Base-by-base conservation (phyloP, 2,888 invertebrate species). In the Meiosimyza decipiens region DNA sequence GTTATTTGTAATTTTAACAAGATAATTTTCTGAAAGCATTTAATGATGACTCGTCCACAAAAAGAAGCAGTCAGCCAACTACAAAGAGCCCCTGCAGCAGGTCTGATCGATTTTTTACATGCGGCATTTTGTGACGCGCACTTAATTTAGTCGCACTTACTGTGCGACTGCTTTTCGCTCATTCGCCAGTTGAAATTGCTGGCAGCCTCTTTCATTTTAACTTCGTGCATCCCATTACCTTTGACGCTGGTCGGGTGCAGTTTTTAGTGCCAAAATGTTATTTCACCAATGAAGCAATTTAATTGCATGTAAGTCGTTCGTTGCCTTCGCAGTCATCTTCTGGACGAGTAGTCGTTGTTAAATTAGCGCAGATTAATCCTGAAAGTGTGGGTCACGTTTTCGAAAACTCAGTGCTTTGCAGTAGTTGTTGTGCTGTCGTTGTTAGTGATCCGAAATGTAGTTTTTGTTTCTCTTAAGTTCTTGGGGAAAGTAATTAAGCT, bases 1-100 rank as follows among this genome's bases (percentile, higher is more conserved):
- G 85, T 85, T 84, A 84, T 85, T 85, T 85, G 84, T 85, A 85
- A 84, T 83, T 85, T 84, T 84, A 84, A 84, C 84, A 85, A 84
- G 84, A 84, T 84, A 84, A 84, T 84, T 84, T 85, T 84, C 80
- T 80, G 71, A 82, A 81, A 81, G 81, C 84, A 82, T 84, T 84
- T 84, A 85, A 85, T 84, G 84, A 82, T 73, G 71, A 60, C 69
- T 67, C 62, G 70, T 62, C 22, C 52, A 59, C 47, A 49, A 51
- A 12, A 49, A n/a, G n/a, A 54, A 33, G 22, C 60, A 60, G 50
- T 22, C 52, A 28, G 7, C 70, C 3, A n/a, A 64, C 3, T 28
- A 15, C 13, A 33, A 49, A 49, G 18, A 22, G 18, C 13, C 18
- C 12, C 13, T 22, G 40, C 33, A 60, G n/a, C 60, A 60, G 6